Percentiles rank a stretch among this genome's conserved stretches.
Evolutionary conservation across 2,113 vertebrate species (phyloP).

Genomic region (Cathartes aura): DNA sequence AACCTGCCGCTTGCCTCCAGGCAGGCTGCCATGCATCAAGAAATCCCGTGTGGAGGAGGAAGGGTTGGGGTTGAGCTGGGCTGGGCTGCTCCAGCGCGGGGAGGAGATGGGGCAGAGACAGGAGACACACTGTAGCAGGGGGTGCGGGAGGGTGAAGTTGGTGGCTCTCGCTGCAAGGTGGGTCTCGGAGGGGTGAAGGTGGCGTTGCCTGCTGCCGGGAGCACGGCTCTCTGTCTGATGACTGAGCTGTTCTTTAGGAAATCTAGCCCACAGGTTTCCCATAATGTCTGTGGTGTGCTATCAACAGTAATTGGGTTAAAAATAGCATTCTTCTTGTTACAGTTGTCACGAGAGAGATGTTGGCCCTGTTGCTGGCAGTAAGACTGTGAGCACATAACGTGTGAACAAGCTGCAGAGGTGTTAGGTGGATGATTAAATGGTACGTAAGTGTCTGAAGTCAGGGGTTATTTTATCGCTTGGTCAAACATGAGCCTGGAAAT

Average conservation of each 20-base stretch:
- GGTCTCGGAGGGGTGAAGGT: background rate
- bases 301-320: background rate
- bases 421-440: background rate
- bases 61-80: background rate
- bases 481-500: background rate
- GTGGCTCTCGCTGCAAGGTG: background rate
- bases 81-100: background rate
- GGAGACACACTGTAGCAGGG: background rate
- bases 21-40: background rate
- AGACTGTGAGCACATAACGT: rapidly evolving
- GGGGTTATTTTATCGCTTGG: background rate
- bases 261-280: background rate
- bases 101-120: background rate
- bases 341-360: rapidly evolving
- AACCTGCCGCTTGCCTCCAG: background rate
- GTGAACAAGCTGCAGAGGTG: background rate
- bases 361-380: background rate
- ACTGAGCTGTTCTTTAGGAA: background rate
- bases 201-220: rapidly evolving
- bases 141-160: background rate
- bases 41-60: background rate
- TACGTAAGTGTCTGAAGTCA: background rate
- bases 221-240: background rate
- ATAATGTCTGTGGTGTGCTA: rapidly evolving
- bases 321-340: background rate